A percentile compares a stretch with the other conserved stretches of the same genome.
Evolutionary conservation across 2,888 invertebrate genomes (phyloP).

Genomic region (Caenorhabditis plicata): DNA sequence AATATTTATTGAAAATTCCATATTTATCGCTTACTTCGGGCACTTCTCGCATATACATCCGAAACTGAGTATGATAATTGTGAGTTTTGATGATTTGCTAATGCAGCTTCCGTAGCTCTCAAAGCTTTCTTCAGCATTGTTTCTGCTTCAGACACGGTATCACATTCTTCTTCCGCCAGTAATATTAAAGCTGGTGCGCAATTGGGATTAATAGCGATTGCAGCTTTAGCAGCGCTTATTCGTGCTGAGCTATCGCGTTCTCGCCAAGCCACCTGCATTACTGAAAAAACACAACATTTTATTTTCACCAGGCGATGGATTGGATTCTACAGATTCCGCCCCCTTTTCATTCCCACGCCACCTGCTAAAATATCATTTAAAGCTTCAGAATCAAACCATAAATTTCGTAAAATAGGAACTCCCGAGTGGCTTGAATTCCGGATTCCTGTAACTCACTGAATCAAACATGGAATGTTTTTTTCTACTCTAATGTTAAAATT

Average conservation of each 20-base stretch:
- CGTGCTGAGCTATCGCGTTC: slow-evolving; percentile 87
- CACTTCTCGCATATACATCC: slow-evolving; percentile 1
- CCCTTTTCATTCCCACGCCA: no score
- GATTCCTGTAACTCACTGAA: no score
- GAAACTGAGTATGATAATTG: slow-evolving; percentile 5
- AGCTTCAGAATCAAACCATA: no score
- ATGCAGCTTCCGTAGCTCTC: slow-evolving; percentile 77
- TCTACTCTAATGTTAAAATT: no score
- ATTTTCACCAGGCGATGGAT: no score
- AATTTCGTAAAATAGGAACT: no score
- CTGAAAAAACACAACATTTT: slow-evolving; percentile 44
- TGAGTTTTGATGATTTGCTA: slow-evolving; percentile 12
- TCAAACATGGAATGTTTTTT: no score
- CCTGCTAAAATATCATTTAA: no score
- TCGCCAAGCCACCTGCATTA: slow-evolving; percentile 82
- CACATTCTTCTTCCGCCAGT: slow-evolving; percentile 92
- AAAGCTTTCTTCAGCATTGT: slow-evolving; percentile 75
- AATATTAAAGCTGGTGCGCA: slow-evolving; percentile 92
- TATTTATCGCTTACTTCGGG: background rate
- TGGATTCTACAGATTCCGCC: no score
- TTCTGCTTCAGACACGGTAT: slow-evolving; percentile 78
- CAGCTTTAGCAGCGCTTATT: slow-evolving; percentile 86
- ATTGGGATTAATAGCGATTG: slow-evolving; percentile 70
- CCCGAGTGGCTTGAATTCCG: no score
- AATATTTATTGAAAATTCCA: background rate